Percentiles rank a stretch among this genome's conserved stretches.
phyloP scores from a whole-genome alignment of 2,113 vertebrate species.

The Sminthopsis crassicaudata region DNA sequence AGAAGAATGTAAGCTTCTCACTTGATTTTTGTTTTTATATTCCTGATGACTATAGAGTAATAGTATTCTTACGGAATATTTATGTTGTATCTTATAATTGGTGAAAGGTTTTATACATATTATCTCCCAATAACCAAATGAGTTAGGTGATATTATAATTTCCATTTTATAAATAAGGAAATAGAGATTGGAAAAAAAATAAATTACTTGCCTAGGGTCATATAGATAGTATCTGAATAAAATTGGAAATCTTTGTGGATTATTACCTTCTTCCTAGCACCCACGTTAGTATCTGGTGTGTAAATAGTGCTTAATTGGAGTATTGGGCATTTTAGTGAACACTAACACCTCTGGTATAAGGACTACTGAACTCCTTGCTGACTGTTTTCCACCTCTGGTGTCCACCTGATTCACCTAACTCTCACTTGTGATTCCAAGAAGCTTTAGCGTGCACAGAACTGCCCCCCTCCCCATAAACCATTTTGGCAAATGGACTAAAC shows the following conservation, averaged over 20 bases:
- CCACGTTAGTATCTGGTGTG: not conserved
- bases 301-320: no score
- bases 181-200: not conserved
- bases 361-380: no score
- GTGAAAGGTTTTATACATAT: not conserved
- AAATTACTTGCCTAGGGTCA: not conserved
- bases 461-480: no score
- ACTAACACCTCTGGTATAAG: no score
- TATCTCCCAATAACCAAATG: not conserved
- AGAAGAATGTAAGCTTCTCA: not conserved
- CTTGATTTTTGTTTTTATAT: not conserved
- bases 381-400: no score
- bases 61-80: not conserved
- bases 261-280: not conserved
- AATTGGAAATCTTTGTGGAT: not conserved
- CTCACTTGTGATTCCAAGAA: no score
- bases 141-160: not conserved
- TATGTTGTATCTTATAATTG: not conserved
- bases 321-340: no score
- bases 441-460: no score
- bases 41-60: not conserved
- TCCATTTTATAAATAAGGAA: not conserved
- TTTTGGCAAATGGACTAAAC: no score
- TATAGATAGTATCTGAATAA: not conserved
- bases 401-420: no score